Percentiles rank a stretch among this genome's conserved stretches.
phyloP scores from a whole-genome alignment of 2,113 vertebrate species.

The Motacilla alba region DNA sequence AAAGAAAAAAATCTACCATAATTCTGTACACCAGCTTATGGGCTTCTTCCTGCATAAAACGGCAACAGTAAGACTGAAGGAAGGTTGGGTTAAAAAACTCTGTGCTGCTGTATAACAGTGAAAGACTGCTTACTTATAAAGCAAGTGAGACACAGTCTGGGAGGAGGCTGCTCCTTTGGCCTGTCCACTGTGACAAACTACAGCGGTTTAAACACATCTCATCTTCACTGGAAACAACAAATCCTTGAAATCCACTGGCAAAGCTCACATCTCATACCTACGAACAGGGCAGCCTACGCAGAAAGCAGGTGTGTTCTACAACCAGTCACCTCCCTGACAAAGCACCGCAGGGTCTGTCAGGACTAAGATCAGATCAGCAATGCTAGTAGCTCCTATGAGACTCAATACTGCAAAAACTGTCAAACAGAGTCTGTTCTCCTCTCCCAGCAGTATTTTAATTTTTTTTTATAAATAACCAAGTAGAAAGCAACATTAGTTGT shows the following conservation, averaged over 20 bases:
- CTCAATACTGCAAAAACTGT: neutral
- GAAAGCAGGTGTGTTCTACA: neutral
- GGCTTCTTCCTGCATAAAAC: neutral
- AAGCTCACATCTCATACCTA: neutral
- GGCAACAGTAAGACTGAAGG: neutral
- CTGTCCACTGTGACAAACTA: neutral
- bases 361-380: neutral
- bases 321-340: neutral
- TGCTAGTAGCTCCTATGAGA: neutral
- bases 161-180: neutral
- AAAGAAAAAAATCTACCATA: neutral
- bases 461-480: neutral
- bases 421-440: neutral
- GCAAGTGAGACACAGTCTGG: accelerated
- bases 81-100: neutral
- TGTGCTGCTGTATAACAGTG: neutral
- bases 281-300: neutral
- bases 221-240: neutral
- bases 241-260: neutral
- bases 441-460: neutral
- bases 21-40: neutral
- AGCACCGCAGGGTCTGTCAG: neutral
- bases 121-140: neutral
- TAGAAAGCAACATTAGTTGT: neutral
- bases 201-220: neutral